These are phyloP conservation scores for Urosaurus nigricauda DNA, from an alignment of 2,797 vertebrate species.

Conservation along the genomic window DNA sequence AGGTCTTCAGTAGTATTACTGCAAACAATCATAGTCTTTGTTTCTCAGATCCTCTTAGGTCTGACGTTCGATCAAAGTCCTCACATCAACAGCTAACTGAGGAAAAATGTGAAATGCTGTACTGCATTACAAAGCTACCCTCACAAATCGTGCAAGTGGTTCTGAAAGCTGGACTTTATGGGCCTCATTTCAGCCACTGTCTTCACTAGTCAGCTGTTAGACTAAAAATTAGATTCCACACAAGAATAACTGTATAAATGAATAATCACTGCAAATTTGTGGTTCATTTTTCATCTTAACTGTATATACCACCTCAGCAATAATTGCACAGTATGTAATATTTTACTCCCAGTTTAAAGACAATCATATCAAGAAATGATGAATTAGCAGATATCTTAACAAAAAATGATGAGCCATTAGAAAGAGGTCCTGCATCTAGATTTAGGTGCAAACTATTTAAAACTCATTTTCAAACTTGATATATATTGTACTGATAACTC, in stretches of 20 bases:
- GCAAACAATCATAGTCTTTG: slow-evolving; percentile 81
- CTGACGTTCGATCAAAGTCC: slow-evolving; percentile 77
- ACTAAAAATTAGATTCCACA: neutral
- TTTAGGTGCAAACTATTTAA: neutral
- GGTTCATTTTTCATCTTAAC: slow-evolving; percentile 14
- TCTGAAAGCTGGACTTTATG: slow-evolving; percentile 37
- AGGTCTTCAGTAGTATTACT: slow-evolving; percentile 78
- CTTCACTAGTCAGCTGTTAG: slow-evolving; percentile 27
- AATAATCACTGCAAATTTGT: neutral
- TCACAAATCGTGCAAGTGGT: slow-evolving; percentile 47
- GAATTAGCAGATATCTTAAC: neutral
- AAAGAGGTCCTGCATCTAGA: neutral
- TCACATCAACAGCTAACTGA: slow-evolving; percentile 76
- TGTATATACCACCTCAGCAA: slow-evolving; percentile 36
- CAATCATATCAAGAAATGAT: slow-evolving; percentile 52
- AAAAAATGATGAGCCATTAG: neutral
- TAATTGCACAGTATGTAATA: slow-evolving; percentile 15
- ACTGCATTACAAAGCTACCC: slow-evolving; percentile 59
- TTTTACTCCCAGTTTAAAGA: slow-evolving; percentile 27
- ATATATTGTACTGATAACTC: too few species aligned
- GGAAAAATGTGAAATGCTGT: slow-evolving; percentile 53
- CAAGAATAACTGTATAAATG: too few species aligned
- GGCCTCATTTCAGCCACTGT: neutral
- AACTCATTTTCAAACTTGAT: neutral
- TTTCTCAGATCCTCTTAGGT: slow-evolving; percentile 84